Evolutionary conservation across 2,888 invertebrate genomes (phyloP).

Genomic region (Agriopis aurantiaria): DNA sequence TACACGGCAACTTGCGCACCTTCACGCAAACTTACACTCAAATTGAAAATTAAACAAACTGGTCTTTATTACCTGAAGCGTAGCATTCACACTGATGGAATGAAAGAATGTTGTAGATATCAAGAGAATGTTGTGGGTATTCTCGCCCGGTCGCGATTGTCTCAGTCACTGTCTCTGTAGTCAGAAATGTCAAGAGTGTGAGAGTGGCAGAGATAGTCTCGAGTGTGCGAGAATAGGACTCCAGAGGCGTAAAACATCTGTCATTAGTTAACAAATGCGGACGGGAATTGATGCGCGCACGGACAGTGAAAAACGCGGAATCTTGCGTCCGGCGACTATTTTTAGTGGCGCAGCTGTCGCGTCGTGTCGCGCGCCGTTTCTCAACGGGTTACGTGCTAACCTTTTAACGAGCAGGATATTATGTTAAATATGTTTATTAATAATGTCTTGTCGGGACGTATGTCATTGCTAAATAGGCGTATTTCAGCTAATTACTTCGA

Average conservation of each 20-base stretch:
- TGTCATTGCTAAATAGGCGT: constrained; percentile 31
- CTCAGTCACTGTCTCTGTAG: not conserved
- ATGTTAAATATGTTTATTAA: constrained; percentile 42
- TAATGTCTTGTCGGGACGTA: constrained; percentile 39
- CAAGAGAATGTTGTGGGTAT: not conserved
- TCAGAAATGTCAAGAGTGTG: not conserved
- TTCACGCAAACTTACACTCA: constrained; percentile 45
- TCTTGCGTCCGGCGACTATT: constrained; percentile 75
- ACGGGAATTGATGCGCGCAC: constrained; percentile 82
- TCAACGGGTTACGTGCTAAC: constrained; percentile 58
- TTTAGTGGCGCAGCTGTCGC: constrained; percentile 81
- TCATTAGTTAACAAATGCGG: constrained; percentile 83
- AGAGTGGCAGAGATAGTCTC: not conserved
- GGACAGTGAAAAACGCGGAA: constrained; percentile 86
- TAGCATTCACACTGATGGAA: constrained; percentile 14
- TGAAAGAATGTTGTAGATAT: constrained; percentile 33
- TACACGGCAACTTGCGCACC: constrained; percentile 67
- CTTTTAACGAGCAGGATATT: constrained; percentile 46
- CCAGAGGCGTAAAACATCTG: constrained; percentile 79
- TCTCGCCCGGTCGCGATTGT: not conserved
- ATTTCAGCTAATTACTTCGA: constrained; percentile 25
- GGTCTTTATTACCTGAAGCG: constrained; percentile 45
- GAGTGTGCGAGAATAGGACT: not conserved
- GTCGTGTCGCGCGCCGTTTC: constrained; percentile 60
- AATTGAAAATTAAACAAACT: constrained; percentile 43